Evolutionary conservation across 2,113 vertebrate genomes (phyloP).

Genomic region (Cryptomyrus ogoouensis): DNA sequence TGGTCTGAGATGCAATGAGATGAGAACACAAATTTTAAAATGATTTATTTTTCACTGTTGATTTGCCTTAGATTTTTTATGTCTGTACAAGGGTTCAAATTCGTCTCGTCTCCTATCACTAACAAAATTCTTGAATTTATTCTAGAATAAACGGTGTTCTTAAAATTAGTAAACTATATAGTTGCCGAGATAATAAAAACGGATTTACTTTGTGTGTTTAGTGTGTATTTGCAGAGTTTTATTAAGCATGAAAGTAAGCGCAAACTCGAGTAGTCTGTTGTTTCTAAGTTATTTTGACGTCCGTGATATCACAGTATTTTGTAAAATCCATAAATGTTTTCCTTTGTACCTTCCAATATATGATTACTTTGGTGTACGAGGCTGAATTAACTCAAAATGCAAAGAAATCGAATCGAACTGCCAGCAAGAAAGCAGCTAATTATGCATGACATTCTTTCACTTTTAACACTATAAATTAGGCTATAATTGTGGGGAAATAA

Average conservation of each 20-base stretch:
- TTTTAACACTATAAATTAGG: neutral
- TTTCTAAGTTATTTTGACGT: neutral
- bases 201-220: neutral
- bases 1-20: neutral
- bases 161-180: neutral
- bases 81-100: neutral
- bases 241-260: neutral
- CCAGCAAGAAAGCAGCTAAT: neutral
- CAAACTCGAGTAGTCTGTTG: neutral
- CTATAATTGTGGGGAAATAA: neutral
- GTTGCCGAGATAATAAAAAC: neutral
- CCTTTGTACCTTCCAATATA: neutral
- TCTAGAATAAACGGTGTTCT: neutral
- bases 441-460: neutral
- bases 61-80: neutral
- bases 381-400: neutral
- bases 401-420: neutral
- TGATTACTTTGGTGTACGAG: neutral
- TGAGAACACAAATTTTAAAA: neutral
- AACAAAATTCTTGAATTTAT: neutral
- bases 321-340: neutral
- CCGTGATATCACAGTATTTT: neutral
- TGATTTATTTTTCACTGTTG: neutral
- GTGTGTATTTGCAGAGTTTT: neutral
- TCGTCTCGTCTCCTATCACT: neutral